A percentile compares a stretch with the other conserved stretches of the same genome.
Evolutionary conservation across 1,140 invertebrate genomes (phyloP).

Genomic region (Ladona fulva): DNA sequence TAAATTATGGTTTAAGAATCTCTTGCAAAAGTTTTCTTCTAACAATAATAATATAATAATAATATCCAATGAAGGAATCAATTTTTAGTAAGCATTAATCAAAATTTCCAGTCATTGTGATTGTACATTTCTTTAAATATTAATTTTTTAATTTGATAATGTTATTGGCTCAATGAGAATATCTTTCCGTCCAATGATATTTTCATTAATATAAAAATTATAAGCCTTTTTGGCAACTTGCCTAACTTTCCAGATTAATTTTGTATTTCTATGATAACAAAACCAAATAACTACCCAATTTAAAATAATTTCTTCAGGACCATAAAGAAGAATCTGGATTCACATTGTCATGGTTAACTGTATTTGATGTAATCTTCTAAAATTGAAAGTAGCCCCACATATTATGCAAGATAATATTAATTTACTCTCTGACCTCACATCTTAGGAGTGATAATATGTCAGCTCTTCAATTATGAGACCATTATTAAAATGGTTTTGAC

Average conservation of each 20-base stretch:
- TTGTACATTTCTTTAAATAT: too few species aligned
- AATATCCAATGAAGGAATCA: too few species aligned
- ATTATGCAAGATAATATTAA: background rate
- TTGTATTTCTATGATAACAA: background rate
- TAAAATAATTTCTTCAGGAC: background rate
- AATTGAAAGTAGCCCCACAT: conserved; percentile 4
- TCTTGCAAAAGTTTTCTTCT: too few species aligned
- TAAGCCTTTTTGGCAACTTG: background rate
- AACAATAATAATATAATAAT: too few species aligned
- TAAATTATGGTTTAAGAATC: too few species aligned
- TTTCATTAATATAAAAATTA: background rate
- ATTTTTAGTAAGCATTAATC: too few species aligned
- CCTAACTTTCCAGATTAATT: background rate
- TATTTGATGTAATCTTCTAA: background rate
- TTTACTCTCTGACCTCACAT: background rate
- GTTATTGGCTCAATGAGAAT: background rate
- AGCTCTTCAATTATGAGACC: too few species aligned
- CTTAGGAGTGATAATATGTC: too few species aligned
- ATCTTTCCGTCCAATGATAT: background rate
- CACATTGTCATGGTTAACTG: too few species aligned
- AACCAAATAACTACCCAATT: background rate
- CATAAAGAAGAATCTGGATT: background rate
- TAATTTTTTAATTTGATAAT: background rate
- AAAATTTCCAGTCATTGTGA: too few species aligned
- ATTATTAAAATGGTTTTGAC: too few species aligned